These are phyloP conservation scores for Echinops telfairi DNA, from an alignment of 2,113 vertebrate species.

Conservation along the genomic window DNA sequence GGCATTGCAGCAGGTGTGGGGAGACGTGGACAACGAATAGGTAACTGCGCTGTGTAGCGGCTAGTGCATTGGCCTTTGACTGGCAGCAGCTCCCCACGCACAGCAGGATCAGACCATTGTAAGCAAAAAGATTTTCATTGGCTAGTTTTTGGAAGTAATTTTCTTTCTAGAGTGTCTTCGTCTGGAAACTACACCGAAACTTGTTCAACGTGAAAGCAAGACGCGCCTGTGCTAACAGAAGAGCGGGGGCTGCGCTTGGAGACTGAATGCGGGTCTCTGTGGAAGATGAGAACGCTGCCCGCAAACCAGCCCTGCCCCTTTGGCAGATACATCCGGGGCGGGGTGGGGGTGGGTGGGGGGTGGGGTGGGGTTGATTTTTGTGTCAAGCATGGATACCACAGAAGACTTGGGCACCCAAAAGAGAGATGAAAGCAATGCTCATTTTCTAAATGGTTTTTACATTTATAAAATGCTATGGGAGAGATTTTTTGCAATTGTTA, in stretches of 20 bases:
- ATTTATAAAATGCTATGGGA: slow-evolving; percentile 32
- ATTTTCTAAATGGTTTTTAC: not conserved
- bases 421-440: not conserved
- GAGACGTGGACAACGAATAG: no score
- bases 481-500: not conserved
- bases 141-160: not conserved
- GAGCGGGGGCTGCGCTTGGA: not conserved
- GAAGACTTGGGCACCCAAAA: not conserved
- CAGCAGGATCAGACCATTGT: not conserved
- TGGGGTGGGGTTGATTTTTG: not conserved
- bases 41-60: no score
- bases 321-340: not conserved
- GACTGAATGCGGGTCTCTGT: not conserved
- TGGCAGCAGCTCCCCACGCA: not conserved
- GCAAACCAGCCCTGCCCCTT: not conserved
- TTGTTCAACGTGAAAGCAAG: not conserved
- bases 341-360: no score
- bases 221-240: not conserved
- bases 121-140: not conserved
- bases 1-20: no score
- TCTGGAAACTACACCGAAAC: not conserved
- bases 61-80: not conserved
- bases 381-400: not conserved
- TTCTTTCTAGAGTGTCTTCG: not conserved
- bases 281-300: not conserved